Percentiles rank a stretch among this genome's conserved stretches.
These are phyloP conservation scores for Prunella fulvescens DNA, from an alignment of 2,113 vertebrate genomes.

Conservation along the genomic window DNA sequence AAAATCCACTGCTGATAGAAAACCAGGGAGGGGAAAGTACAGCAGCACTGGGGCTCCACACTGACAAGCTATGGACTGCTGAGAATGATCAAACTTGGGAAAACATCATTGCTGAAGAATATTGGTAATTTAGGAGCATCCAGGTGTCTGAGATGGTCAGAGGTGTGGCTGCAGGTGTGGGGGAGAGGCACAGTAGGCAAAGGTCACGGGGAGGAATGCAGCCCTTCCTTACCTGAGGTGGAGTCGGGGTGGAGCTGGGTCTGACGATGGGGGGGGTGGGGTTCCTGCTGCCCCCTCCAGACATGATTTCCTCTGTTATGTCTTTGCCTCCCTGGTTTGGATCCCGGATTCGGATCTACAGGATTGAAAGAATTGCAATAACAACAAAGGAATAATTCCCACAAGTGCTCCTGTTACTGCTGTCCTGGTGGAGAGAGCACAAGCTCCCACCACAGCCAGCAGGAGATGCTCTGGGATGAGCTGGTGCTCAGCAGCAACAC, in stretches of 20 bases:
- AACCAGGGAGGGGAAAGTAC: background rate
- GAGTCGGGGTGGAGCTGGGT: slow-evolving; percentile 88
- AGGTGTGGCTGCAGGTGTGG: background rate
- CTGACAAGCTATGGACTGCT: background rate
- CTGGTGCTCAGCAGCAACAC: background rate
- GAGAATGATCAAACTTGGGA: background rate
- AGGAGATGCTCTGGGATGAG: background rate
- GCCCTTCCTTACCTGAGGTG: slow-evolving; percentile 83
- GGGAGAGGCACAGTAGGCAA: background rate
- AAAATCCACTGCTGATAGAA: background rate
- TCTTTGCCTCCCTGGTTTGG: slow-evolving; percentile 97
- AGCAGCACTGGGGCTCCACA: background rate
- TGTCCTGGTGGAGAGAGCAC: background rate
- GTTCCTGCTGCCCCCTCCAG: slow-evolving; percentile 93
- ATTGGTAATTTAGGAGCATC: background rate
- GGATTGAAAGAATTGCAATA: background rate
- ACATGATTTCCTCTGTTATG: slow-evolving; percentile 98
- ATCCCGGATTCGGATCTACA: slow-evolving; percentile 95
- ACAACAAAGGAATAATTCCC: background rate
- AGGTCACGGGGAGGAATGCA: background rate
- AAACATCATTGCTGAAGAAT: background rate
- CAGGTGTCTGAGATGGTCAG: background rate
- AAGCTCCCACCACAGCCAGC: accelerated
- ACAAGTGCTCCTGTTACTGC: accelerated
- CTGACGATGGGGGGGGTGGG: slow-evolving; percentile 88